Evolutionary conservation across 2,797 vertebrate genomes (phyloP), one percentile per base, ranked within the genome.

Genomic region (Nothura maculosa): DNA sequence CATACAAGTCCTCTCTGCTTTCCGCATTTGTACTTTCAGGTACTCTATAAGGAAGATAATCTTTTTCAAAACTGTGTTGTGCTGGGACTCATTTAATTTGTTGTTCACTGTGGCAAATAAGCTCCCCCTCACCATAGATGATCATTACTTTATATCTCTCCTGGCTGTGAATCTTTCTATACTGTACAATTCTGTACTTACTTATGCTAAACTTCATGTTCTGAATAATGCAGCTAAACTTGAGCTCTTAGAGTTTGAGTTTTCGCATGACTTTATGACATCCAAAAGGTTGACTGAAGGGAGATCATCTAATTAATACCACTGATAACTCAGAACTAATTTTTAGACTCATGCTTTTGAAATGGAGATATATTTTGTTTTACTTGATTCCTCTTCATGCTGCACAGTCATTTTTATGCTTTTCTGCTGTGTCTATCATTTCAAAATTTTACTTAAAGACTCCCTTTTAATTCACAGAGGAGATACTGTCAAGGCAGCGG

Each of bases 1-100:
- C 52, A 75, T 43, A 28, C 38, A 89, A 85, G 57, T 93, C 48
- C 78, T 74, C 81, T 67, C 64, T 91, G 47, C 61, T 77, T 64
- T 75, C 66, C 74, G 57, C 48, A 60, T 85, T 90, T 90, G 60
- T 77, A 34, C 43, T 87, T 74, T 43, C 1, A 4, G 70, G 24
- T 67, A 50, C 55, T 94, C 60, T 57, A 22, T 50, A 67, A 79
- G 70, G 74, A 86, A 60, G 24, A 11, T 10, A 55, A 2, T 80
- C 62, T 86, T 72, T 34, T 70, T 8, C 67, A 85, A 69, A 87
- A 25, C 52, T 61, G 27, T 11, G 7, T 48, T 82, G 24, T 84
- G 79, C 40, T 0, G 0, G 73, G 36, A 63, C 20, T 66, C 24
- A 27, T 25, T 58, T 81, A 54, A 67, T 90, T 27, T 80, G 17